Evolutionary conservation across 2,888 invertebrate genomes (phyloP), one percentile per base, ranked within the genome.

Genomic region (Rhamnusium bicolor): DNA sequence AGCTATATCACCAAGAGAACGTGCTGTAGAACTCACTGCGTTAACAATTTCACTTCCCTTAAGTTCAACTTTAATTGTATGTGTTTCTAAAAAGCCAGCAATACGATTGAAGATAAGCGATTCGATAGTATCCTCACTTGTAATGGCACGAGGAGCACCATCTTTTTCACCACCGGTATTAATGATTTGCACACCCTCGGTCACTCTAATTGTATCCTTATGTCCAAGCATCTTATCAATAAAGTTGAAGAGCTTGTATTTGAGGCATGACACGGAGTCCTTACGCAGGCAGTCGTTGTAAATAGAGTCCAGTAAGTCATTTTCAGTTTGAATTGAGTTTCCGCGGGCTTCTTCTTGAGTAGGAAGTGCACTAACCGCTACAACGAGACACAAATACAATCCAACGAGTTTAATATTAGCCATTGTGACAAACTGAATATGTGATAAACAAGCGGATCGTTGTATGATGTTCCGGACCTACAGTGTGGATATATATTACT

Each of bases 231-330:
- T 93, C 88, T 95, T 95, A 89, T 96, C 96, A 80, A 96, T 94
- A 88, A 93, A 95, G 19, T 94, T 93, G 90, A 95, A 95, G 85
- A 96, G 92, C 87, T 95, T 96, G 90, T 95, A 94, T 88, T 95
- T 96, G 83, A 96, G 92, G 87, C 96, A 96, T 87, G 94, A 93
- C 80, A 94, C 92, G 27, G 95, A 95, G 85, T 95, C 95, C 88
- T 95, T 96, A 83, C 93, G 91, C 77, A 95, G 89, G 86, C 96
- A 96, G 84, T 96, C 96, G 83, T 90, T 90, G 87, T 93, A 93
- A 85, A 93, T 93, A 83, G 93, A 90, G 84, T 94, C 93, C 90
- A 95, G 92, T 74, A 95, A 91, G 83, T 96, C 95, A 85, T 94
- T 95, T 83, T 94, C 94, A 63, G 91, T 90, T 83, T 93, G 92